These are phyloP conservation scores for Meles meles DNA, from an alignment of 2,113 vertebrate genomes.

Conservation along the genomic window DNA sequence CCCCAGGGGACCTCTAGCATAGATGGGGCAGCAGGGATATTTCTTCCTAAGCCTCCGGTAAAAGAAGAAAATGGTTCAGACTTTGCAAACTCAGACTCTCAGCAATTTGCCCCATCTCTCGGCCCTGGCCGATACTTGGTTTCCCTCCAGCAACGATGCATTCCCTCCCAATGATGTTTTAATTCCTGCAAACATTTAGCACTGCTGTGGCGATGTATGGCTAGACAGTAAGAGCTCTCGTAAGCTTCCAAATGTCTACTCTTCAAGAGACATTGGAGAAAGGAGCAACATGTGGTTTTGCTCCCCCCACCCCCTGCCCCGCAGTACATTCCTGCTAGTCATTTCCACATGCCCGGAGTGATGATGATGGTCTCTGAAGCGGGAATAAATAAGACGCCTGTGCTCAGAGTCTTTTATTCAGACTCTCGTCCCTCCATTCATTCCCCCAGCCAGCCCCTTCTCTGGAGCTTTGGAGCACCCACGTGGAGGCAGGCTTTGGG, in stretches of 20 bases:
- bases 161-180: not conserved
- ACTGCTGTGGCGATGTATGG: not conserved
- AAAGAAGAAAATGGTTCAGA: not conserved
- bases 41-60: not conserved
- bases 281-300: not conserved
- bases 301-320: fast-evolving
- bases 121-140: not conserved
- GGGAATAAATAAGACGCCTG: not conserved
- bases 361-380: not conserved
- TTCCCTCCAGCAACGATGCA: not conserved
- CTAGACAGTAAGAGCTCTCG: not conserved
- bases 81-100: not conserved
- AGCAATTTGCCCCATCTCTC: not conserved
- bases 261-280: not conserved
- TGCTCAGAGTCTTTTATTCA: not conserved
- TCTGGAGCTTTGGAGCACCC: not conserved
- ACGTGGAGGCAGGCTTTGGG: not conserved
- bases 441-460: not conserved
- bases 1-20: not conserved
- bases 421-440: not conserved
- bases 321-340: not conserved
- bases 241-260: not conserved
- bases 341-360: not conserved
- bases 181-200: not conserved
- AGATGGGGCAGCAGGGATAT: not conserved